Evolutionary conservation across 2,797 vertebrate genomes (phyloP), one percentile per base, ranked within the genome.

Genomic region (Pterois miles): DNA sequence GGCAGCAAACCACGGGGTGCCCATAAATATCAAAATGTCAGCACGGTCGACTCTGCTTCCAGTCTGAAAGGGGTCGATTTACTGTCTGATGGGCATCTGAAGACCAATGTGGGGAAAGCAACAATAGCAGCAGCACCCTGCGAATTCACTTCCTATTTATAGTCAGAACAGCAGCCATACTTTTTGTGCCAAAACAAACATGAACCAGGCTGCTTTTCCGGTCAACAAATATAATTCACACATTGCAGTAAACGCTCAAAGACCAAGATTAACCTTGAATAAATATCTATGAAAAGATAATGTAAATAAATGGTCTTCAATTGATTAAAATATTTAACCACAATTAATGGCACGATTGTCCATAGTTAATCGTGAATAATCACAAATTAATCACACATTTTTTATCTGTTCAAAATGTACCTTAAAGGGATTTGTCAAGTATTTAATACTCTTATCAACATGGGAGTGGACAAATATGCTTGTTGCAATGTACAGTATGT

Each of bases 1-100:
- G 71, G 62, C 78, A 75, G 52, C 74, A 78, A 60, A 84, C 73
- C 13, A 48, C 8, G 23, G 69, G 86, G 76, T 27, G 62, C 64
- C 71, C 85, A 82, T 86, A 84, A 86, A 93, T 81, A 85, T 85
- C 54, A 80, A 81, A 75, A 46, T 48, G 73, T 64, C 73, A 72
- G 57, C 62, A 79, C 74, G 70, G 74, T 53, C 57, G 59, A 78
- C 69, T 71, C 65, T 53, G 65, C 80, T 73, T 86, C 74, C 52
- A 53, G 65, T 78, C 59, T 23, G 33, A 85, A 90, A 81, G 48
- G 67, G 78, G 79, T 82, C 48, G 9, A 87, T 90, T 85, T 86
- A 38, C 66, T 74, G 53, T 88, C 59, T 82, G 80, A 82, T 80
- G 36, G 81, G 68, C 70, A 68, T 72, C 77, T 52, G 62, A 74